Conservation (phyloP, 2,797 vertebrate species). For the Eptatretus atami region DNA sequence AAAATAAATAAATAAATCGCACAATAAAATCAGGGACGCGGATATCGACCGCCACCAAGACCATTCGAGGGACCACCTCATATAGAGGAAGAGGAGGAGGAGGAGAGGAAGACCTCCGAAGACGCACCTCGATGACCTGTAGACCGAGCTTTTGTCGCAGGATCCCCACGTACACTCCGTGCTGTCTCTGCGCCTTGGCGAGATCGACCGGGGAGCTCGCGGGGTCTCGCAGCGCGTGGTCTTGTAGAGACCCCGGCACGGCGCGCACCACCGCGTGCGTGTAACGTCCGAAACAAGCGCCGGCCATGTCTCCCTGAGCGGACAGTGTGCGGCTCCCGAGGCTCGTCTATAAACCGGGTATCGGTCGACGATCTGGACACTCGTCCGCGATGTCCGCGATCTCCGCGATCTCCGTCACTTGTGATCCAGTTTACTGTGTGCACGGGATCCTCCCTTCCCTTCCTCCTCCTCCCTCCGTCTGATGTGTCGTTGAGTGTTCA, state of each 20-base stretch:
- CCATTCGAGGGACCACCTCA: no score
- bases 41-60: no score
- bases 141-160: slow-evolving; percentile 39
- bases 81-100: no score
- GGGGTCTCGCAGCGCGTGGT: slow-evolving; percentile 9
- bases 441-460: not conserved
- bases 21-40: no score
- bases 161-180: slow-evolving; percentile 30
- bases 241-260: slow-evolving; percentile 31
- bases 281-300: slow-evolving; percentile 28
- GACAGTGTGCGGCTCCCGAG: not conserved
- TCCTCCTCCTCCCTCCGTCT: not conserved
- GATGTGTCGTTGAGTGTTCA: slow-evolving; percentile 1
- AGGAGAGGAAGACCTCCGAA: no score
- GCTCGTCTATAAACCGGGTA: not conserved
- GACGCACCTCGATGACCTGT: slow-evolving; percentile 34
- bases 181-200: slow-evolving; percentile 23
- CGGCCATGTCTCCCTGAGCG: slow-evolving; percentile 16
- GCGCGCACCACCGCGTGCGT: slow-evolving; percentile 48
- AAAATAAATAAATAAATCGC: no score
- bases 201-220: slow-evolving; percentile 23
- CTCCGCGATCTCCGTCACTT: not conserved
- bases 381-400: not conserved
- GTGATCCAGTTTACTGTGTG: slow-evolving; percentile 12
- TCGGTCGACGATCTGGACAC: no score